A percentile compares a stretch with the other conserved stretches of the same genome.
Conservation (phyloP, 2,113 vertebrate genomes). For the Stegastes partitus region DNA sequence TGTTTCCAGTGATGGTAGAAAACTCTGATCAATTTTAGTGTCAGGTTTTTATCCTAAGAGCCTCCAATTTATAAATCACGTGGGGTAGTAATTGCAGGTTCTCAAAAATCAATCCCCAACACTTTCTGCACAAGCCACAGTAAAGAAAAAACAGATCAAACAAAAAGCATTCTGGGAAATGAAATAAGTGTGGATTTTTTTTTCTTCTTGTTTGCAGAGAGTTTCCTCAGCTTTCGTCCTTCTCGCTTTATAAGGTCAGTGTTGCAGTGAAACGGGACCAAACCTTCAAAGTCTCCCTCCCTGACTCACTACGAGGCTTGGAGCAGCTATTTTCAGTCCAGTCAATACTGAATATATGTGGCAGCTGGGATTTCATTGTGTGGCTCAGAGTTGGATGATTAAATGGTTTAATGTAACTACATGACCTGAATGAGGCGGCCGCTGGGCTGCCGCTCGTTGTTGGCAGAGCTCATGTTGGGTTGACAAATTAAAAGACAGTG, state of each 20-base stretch:
- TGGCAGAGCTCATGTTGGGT: too few relatives aligned
- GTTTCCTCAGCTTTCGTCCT: not conserved
- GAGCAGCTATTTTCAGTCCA: too few relatives aligned
- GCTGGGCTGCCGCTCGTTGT: not conserved
- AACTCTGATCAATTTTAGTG: not conserved
- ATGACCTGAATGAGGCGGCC: not conserved
- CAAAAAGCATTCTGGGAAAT: not conserved
- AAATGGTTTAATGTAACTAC: constrained; percentile 42
- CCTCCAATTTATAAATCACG: constrained; percentile 11
- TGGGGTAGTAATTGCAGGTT: not conserved
- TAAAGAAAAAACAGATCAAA: not conserved
- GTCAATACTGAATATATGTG: not conserved
- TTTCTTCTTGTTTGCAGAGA: not conserved
- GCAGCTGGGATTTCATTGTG: constrained; percentile 15
- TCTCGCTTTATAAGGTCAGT: constrained; percentile 6
- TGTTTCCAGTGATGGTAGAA: constrained; percentile 1
- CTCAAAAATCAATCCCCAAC: not conserved
- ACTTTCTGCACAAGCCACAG: not conserved
- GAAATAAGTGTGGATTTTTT: not conserved
- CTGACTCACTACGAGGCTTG: not conserved
- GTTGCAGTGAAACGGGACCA: not conserved
- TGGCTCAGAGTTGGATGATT: constrained; percentile 20
- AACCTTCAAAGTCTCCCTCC: not conserved
- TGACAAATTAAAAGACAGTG: not conserved
- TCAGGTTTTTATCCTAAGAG: not conserved